Base-by-base conservation (phyloP, 2,797 vertebrate genomes). In the Pygocentrus nattereri region DNA sequence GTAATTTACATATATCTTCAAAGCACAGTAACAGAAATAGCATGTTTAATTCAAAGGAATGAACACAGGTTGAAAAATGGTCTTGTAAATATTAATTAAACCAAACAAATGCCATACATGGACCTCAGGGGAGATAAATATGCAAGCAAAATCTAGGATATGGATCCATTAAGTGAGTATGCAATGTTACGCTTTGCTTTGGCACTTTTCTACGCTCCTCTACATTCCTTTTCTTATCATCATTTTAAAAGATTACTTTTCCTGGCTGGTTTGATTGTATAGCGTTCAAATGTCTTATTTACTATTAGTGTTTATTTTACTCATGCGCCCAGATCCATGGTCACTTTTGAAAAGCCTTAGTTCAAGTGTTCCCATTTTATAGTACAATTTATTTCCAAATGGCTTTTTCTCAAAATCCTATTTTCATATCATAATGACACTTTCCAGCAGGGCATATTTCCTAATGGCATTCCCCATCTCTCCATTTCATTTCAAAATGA, bases 361-460 rank as follows among this genome's bases (percentile, higher is more conserved):
- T 27, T 64, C 30, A 34, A 34, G 13, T 64, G 27, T 19, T 64
- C 27, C 16, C 15, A 31, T 64, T 31, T 64, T 61, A 6, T 27
- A 61, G 25, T 27, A 31, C 15, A 34, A 34, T 16, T 64, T 64
- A 18, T 64, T 64, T 64, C 30, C 30, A 64, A 64, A 31, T 64
- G 27, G 5, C 61, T 64, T 62, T 59, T 19, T 64, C 30, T 64
- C 61, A 64, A 19, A 64, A 31, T 11, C 8, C n/a, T 25, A 47
- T 70, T 70, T 70, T 49, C 18, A 70, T 70, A 18, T 41, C 12
- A 70, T 69, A 23, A 69, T 44, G 34, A 27, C 67, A 70, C 44
- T 49, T 70, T 68, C 64, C 62, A 64, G 62, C 31, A 64, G 62
- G 21, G n/a, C 44, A 27, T 70, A 25, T 16, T 49, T 67, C 19